phyloP scores from a whole-genome alignment of 2,113 vertebrate genomes.

The Corythaixoides concolor region DNA sequence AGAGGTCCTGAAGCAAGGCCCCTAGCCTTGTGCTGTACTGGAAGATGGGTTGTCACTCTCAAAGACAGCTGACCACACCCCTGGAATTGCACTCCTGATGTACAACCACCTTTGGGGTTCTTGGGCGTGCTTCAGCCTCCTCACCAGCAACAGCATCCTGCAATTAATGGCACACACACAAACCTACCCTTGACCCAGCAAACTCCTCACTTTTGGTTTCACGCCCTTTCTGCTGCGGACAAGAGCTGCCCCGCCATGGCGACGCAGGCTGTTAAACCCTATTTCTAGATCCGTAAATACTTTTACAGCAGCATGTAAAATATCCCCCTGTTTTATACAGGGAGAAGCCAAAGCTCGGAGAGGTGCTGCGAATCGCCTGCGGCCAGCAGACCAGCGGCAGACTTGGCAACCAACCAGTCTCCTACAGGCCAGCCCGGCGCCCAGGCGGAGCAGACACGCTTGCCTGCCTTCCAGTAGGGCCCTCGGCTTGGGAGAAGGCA shows the following conservation, averaged over 20 bases:
- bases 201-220: not conserved
- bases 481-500: not conserved
- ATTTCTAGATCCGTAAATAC: not conserved
- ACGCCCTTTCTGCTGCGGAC: not conserved
- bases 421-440: not conserved
- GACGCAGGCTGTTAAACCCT: not conserved
- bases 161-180: not conserved
- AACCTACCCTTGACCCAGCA: not conserved
- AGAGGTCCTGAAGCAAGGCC: not conserved
- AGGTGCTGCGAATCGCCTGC: not conserved
- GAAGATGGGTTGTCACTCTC: not conserved
- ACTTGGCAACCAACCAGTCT: not conserved
- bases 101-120: not conserved
- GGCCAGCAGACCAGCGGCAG: not conserved
- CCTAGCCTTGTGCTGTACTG: not conserved
- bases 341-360: not conserved
- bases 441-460: rapidly evolving
- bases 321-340: not conserved
- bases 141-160: not conserved
- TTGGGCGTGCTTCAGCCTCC: not conserved
- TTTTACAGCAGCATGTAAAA: not conserved
- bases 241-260: not conserved
- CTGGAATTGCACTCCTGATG: not conserved
- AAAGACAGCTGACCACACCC: not conserved
- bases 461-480: not conserved